Percentiles rank a stretch among this genome's conserved stretches.
These are phyloP conservation scores for Cryptosula pallasiana DNA, from an alignment of 2,888 invertebrate species.

Conservation along the genomic window DNA sequence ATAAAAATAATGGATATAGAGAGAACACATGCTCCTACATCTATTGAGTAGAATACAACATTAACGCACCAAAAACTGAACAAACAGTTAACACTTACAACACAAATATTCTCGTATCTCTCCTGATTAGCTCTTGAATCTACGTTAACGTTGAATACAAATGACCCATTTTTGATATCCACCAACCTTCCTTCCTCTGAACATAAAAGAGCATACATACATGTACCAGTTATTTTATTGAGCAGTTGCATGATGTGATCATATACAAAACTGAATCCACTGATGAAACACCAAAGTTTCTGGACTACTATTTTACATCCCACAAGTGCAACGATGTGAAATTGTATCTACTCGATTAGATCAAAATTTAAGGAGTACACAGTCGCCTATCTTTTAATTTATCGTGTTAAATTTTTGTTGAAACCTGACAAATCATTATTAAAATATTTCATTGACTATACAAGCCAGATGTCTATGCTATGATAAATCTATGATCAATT, in stretches of 20 bases:
- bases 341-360: neutral
- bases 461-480: too few species aligned
- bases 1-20: neutral
- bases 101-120: constrained; percentile 3
- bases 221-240: too few species aligned
- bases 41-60: neutral
- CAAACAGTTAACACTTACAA: neutral
- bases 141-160: neutral
- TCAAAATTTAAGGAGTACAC: neutral
- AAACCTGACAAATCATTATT: neutral
- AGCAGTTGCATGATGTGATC: too few species aligned
- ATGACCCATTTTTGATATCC: neutral
- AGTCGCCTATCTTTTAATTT: neutral
- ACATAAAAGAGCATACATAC: too few species aligned
- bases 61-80: too few species aligned
- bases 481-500: too few species aligned
- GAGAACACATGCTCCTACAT: neutral
- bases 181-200: constrained; percentile 4
- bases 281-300: too few species aligned
- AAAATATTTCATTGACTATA: neutral
- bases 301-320: too few species aligned
- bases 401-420: neutral
- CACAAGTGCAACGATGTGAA: neutral
- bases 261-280: too few species aligned
- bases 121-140: neutral